phyloP scores from a whole-genome alignment of 2,113 vertebrate species.

The Lanius ludovicianus region DNA sequence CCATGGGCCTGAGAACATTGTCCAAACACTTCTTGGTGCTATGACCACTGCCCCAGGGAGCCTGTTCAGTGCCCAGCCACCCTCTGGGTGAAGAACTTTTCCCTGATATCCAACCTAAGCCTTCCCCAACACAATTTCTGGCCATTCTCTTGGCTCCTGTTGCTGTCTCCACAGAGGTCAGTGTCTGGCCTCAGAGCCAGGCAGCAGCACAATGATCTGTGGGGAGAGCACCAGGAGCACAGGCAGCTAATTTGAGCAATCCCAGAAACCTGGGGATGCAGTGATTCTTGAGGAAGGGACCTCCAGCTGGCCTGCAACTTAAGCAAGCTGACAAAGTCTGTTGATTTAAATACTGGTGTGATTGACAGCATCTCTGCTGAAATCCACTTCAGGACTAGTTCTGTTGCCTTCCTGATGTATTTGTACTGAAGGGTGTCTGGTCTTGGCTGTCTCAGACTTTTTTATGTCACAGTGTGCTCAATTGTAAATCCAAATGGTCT shows the following conservation, averaged over 20 bases:
- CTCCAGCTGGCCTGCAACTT: not conserved
- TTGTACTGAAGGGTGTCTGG: not conserved
- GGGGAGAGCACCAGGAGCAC: not conserved
- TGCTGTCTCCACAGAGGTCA: not conserved
- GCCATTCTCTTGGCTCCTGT: not conserved
- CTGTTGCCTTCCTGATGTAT: not conserved
- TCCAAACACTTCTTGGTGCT: not conserved
- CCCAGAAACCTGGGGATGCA: not conserved
- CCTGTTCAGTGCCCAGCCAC: not conserved
- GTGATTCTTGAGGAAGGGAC: not conserved
- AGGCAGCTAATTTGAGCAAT: not conserved
- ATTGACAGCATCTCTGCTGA: not conserved
- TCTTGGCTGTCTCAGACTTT: not conserved
- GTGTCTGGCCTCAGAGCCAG: not conserved
- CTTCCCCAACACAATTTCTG: not conserved
- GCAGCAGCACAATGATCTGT: not conserved
- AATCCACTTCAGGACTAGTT: not conserved
- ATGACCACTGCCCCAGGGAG: not conserved
- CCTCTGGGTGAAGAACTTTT: not conserved
- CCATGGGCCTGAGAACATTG: not conserved
- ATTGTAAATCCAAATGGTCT: not conserved
- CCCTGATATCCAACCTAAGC: not conserved
- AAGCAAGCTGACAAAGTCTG: not conserved
- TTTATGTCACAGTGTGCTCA: not conserved
- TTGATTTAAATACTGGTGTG: not conserved